These are phyloP conservation scores for Tympanoctomys barrerae DNA, from an alignment of 2,797 vertebrate species.

Conservation along the genomic window DNA sequence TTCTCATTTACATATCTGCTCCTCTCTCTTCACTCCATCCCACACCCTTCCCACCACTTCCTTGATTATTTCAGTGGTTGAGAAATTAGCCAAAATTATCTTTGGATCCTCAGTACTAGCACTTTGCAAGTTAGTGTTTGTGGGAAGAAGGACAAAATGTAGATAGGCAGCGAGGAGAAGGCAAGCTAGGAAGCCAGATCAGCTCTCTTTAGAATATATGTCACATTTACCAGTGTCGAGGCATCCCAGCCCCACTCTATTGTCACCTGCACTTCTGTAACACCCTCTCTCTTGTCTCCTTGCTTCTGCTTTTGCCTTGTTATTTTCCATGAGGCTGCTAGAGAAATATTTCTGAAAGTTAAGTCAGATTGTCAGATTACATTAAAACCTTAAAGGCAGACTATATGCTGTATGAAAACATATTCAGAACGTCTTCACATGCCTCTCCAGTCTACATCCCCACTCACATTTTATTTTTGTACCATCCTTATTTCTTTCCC, in stretches of 20 bases:
- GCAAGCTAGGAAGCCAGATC: background rate
- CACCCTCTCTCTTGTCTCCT: background rate
- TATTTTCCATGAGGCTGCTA: background rate
- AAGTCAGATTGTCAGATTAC: background rate
- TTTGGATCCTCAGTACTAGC: background rate
- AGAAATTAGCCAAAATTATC: background rate
- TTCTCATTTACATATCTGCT: background rate
- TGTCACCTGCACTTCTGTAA: background rate
- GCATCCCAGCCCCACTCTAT: background rate
- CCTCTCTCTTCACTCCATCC: background rate
- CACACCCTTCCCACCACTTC: background rate
- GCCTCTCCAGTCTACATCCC: background rate
- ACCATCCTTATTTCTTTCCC: background rate
- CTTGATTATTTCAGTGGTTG: background rate
- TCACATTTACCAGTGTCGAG: background rate
- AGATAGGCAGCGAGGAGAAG: background rate
- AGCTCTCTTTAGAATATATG: background rate
- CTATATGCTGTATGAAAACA: background rate
- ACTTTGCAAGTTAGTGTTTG: background rate
- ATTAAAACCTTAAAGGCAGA: background rate
- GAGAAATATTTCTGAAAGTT: constrained; percentile 10
- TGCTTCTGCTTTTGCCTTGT: background rate
- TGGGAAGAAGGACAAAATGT: background rate
- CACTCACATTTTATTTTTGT: background rate
- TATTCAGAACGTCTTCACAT: background rate